Evolutionary conservation across 2,113 vertebrate genomes (phyloP).

Genomic region (Laticauda colubrina): DNA sequence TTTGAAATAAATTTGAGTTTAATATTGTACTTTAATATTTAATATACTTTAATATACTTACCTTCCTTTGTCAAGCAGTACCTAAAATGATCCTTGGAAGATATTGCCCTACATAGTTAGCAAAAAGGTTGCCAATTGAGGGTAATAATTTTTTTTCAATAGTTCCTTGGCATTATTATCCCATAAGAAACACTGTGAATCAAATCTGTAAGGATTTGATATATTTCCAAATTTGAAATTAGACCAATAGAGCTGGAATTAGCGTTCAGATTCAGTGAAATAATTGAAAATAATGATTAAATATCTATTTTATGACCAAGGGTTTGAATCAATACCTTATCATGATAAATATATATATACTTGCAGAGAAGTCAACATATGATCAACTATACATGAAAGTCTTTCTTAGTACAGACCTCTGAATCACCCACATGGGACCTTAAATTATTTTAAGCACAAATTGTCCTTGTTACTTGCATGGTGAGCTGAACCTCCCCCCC

Average conservation of each 20-base stretch:
- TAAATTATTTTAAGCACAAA: background rate
- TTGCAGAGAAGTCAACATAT: too few species aligned
- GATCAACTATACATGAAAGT: too few species aligned
- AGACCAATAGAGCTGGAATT: background rate
- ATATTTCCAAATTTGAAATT: background rate
- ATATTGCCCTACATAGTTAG: background rate
- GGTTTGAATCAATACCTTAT: background rate
- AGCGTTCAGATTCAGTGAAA: background rate
- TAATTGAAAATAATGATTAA: background rate
- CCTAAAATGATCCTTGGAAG: background rate
- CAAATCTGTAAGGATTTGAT: background rate
- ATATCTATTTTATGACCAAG: background rate
- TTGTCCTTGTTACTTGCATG: background rate
- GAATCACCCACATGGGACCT: background rate
- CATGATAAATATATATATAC: too few species aligned
- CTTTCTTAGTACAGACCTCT: too few species aligned
- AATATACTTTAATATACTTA: background rate
- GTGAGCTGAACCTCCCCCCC: too few species aligned
- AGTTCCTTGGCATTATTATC: background rate
- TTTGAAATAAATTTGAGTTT: slow-evolving; percentile 36
- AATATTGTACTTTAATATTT: background rate
- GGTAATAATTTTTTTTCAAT: background rate
- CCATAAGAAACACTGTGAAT: background rate
- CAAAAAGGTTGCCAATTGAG: background rate
- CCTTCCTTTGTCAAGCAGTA: background rate